These are phyloP conservation scores for Hypotaenidia okinawae DNA, from an alignment of 2,797 vertebrate species.

Conservation along the genomic window DNA sequence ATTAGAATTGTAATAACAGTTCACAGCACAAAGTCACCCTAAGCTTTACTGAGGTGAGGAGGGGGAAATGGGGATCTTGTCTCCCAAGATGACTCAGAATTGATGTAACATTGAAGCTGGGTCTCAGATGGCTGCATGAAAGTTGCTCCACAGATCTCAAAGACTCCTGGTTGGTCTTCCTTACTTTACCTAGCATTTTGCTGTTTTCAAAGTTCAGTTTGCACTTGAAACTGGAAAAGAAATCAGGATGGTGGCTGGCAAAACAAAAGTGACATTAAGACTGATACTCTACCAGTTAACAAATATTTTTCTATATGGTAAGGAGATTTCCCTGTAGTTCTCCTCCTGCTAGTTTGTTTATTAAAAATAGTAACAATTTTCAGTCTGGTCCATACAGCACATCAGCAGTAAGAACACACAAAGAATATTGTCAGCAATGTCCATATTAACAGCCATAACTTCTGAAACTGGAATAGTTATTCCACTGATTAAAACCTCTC, in stretches of 20 bases:
- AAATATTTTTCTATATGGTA: background rate
- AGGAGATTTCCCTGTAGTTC: background rate
- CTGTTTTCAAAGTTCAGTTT: constrained; percentile 39
- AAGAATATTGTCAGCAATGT: background rate
- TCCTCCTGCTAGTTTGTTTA: background rate
- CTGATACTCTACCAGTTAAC: background rate
- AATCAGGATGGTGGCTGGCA: background rate
- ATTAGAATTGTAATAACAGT: constrained; percentile 29
- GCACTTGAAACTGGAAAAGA: constrained; percentile 3
- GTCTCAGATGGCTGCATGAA: background rate
- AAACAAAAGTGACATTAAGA: background rate
- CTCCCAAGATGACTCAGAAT: background rate
- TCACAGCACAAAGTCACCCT: constrained; percentile 40
- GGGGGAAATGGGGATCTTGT: background rate
- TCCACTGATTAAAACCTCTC: background rate
- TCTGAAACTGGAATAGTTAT: background rate
- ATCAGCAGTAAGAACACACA: background rate
- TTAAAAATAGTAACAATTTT: background rate
- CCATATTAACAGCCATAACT: background rate
- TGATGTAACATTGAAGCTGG: constrained; percentile 7
- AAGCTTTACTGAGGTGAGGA: background rate
- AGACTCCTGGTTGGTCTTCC: background rate
- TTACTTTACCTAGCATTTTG: background rate
- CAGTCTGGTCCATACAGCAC: background rate
- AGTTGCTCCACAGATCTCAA: background rate